phyloP scores from a whole-genome alignment of 2,888 invertebrate genomes.

The Pecten maximus region DNA sequence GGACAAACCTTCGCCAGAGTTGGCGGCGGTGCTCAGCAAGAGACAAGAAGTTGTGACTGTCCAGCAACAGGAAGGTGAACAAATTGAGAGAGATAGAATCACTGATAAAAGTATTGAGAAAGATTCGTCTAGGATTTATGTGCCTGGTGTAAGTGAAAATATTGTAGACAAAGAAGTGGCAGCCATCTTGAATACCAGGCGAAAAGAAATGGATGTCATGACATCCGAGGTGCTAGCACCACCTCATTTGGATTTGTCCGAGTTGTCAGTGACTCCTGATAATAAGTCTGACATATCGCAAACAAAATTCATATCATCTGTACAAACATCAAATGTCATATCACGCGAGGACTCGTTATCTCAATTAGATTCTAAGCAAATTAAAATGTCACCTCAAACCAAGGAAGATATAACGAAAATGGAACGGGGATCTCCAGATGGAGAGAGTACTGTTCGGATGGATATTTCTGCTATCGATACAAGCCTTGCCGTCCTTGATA shows the following conservation, averaged over 20 bases:
- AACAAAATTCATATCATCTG: conserved; percentile 39
- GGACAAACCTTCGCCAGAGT: conserved; percentile 87
- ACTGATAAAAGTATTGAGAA: conserved; percentile 52
- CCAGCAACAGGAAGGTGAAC: conserved; percentile 60
- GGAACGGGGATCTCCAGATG: conserved; percentile 45
- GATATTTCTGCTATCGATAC: conserved; percentile 64
- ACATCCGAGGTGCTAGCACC: background rate
- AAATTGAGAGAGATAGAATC: conserved; percentile 56
- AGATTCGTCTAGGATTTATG: conserved; percentile 44
- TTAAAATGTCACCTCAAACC: background rate
- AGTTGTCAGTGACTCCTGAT: background rate
- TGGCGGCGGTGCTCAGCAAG: conserved; percentile 85
- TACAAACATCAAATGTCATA: conserved; percentile 16
- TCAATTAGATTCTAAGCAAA: background rate
- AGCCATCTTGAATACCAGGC: conserved; percentile 63
- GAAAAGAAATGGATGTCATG: conserved; percentile 65
- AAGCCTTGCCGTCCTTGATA: conserved; percentile 62
- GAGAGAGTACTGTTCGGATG: background rate
- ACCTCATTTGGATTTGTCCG: background rate
- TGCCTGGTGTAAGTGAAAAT: conserved; percentile 60
- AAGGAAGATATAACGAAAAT: conserved; percentile 30
- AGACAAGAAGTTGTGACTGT: conserved; percentile 80
- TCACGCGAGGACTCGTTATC: conserved; percentile 35
- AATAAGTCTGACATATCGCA: conserved; percentile 17
- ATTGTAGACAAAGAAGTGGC: conserved; percentile 69